A percentile compares a stretch with the other conserved stretches of the same genome.
phyloP scores from a whole-genome alignment of 2,113 vertebrate genomes.

The Donacobius atricapilla region DNA sequence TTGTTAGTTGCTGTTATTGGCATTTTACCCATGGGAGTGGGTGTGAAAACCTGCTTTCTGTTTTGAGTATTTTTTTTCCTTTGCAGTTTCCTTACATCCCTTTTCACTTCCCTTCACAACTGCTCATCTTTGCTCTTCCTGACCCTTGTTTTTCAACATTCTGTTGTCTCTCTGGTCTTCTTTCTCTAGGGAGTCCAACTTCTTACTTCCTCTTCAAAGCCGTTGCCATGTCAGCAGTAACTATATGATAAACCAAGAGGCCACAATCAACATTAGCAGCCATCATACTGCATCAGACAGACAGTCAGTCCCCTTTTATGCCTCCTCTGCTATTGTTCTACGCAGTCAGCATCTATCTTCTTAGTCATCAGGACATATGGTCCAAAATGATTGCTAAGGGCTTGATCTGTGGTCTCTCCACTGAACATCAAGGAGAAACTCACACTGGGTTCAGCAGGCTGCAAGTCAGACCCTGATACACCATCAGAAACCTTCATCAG shows the following conservation, averaged over 20 bases:
- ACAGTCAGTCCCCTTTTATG: background rate
- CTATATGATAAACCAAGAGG: background rate
- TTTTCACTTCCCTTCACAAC: background rate
- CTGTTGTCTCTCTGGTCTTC: background rate
- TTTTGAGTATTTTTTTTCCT: background rate
- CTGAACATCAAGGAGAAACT: background rate
- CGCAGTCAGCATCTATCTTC: background rate
- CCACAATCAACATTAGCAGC: background rate
- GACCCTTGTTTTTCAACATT: background rate
- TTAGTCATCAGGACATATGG: background rate
- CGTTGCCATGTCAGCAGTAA: fast-evolving
- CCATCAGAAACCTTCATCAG: background rate
- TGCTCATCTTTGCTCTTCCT: background rate
- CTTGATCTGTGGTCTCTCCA: background rate
- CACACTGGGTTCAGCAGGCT: background rate
- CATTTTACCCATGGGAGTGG: background rate
- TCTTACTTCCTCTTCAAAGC: background rate
- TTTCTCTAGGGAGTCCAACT: background rate
- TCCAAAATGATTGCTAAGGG: background rate
- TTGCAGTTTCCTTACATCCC: background rate
- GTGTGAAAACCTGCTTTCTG: background rate
- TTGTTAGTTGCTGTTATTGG: background rate
- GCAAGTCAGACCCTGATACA: background rate
- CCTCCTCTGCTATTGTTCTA: background rate
- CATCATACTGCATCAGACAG: background rate